These are phyloP conservation scores for Amphiura filiformis DNA, from an alignment of 35 echinoderm and acorn worm genomes.

Conservation along the genomic window DNA sequence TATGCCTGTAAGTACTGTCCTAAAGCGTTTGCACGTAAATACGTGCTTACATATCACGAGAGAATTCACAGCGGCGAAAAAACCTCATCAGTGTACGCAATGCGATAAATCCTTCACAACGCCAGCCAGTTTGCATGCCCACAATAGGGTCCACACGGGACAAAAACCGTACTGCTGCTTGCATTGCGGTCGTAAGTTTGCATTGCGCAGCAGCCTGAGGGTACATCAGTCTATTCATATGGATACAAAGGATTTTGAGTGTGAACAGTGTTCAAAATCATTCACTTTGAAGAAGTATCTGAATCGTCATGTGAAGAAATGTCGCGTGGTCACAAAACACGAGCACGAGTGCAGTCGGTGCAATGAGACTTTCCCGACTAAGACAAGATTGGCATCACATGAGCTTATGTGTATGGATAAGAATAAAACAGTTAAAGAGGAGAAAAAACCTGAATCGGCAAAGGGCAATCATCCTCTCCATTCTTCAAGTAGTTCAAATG, in stretches of 20 bases:
- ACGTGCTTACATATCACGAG: conserved; percentile 46
- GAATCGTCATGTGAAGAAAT: not conserved
- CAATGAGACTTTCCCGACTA: not conserved
- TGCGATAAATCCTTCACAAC: conserved; percentile 42
- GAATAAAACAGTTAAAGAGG: not conserved
- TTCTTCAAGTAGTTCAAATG: too few species aligned
- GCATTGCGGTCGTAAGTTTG: not conserved
- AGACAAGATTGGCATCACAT: not conserved
- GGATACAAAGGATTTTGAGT: not conserved
- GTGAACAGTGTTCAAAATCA: not conserved
- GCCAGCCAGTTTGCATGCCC: not conserved
- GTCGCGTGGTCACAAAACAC: not conserved
- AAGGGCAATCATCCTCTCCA: too few species aligned
- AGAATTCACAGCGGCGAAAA: conserved; percentile 44
- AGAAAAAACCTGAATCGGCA: not conserved
- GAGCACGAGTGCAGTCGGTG: not conserved
- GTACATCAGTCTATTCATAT: not conserved
- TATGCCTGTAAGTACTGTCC: conserved; percentile 64
- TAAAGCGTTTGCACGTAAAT: conserved; percentile 58
- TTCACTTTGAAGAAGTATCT: not conserved
- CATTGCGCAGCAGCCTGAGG: not conserved
- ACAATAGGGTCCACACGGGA: conserved; percentile 20
- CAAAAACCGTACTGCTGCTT: conserved; percentile 8
- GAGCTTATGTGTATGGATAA: not conserved
- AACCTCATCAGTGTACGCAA: conserved; percentile 35